Conservation (phyloP, 2,113 vertebrate genomes). For the Sorex araneus region DNA sequence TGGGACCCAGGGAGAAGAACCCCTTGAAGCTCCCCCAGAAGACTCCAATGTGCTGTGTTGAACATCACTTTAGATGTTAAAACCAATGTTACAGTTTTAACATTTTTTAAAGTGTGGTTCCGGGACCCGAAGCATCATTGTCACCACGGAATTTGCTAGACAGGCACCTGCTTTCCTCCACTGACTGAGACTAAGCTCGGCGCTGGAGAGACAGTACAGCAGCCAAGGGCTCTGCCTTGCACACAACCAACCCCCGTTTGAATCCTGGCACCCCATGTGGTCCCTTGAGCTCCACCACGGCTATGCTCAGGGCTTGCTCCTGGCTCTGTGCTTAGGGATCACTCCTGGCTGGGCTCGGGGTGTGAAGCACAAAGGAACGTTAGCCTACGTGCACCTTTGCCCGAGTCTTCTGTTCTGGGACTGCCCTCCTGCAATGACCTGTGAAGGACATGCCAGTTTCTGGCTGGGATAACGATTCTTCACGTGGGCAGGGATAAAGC, state of each 20-base stretch:
- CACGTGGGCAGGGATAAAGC: not conserved
- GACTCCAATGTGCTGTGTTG: not conserved
- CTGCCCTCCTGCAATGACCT: not conserved
- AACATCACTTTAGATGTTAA: no score
- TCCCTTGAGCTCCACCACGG: no score
- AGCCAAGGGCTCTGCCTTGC: no score
- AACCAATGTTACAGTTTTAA: no score
- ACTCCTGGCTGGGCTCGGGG: no score
- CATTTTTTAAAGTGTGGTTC: not conserved
- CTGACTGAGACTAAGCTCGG: no score
- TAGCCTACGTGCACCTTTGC: not conserved
- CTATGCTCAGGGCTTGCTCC: no score
- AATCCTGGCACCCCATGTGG: no score
- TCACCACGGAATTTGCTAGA: not conserved
- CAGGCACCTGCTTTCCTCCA: not conserved
- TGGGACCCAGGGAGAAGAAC: no score
- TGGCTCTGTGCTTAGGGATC: no score
- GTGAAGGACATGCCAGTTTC: not conserved
- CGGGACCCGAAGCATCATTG: not conserved
- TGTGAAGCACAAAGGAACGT: constrained; percentile 24
- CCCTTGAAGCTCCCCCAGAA: not conserved
- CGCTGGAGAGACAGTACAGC: no score
- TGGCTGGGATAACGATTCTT: not conserved
- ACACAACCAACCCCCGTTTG: no score
- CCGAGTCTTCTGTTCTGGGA: not conserved